Evolutionary conservation across 2,888 invertebrate genomes (phyloP).

Genomic region (Baccha elongata): DNA sequence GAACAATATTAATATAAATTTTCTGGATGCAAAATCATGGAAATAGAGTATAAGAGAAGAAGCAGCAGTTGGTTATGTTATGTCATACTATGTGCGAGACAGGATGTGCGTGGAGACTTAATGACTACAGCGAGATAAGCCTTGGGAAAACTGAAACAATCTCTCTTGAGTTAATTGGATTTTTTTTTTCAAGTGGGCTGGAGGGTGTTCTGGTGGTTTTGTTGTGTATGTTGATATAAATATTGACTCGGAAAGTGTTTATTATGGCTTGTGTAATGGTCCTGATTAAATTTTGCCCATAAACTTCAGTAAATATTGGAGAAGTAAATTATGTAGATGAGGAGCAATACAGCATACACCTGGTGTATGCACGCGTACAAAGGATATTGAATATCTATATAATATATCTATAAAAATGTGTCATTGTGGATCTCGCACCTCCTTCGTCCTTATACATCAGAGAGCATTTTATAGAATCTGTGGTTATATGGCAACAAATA

Average conservation of each 20-base stretch:
- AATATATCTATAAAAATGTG: slow-evolving; percentile 8
- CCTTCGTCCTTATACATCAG: slow-evolving; percentile 11
- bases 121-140: slow-evolving; percentile 72
- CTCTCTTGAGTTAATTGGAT: slow-evolving; percentile 74
- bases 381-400: slow-evolving; percentile 36
- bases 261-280: slow-evolving; percentile 69
- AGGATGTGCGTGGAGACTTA: slow-evolving; percentile 63
- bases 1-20: slow-evolving; percentile 69
- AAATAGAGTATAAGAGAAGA: neutral
- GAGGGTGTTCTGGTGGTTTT: slow-evolving; percentile 9
- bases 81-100: slow-evolving; percentile 67
- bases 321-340: slow-evolving; percentile 73
- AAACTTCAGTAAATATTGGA: slow-evolving; percentile 73
- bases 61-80: slow-evolving; percentile 16
- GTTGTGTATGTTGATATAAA: slow-evolving; percentile 19
- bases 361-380: slow-evolving; percentile 21
- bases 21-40: slow-evolving; percentile 22
- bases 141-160: slow-evolving; percentile 73
- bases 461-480: slow-evolving; percentile 29
- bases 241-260: slow-evolving; percentile 63
- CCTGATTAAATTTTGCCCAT: slow-evolving; percentile 72
- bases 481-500: slow-evolving; percentile 32
- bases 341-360: slow-evolving; percentile 49
- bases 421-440: slow-evolving; percentile 8
- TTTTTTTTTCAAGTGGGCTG: slow-evolving; percentile 22